Evolutionary conservation across 2,888 invertebrate species (phyloP), one percentile per base, ranked within the genome.

Genomic region (Harpalus rufipes): DNA sequence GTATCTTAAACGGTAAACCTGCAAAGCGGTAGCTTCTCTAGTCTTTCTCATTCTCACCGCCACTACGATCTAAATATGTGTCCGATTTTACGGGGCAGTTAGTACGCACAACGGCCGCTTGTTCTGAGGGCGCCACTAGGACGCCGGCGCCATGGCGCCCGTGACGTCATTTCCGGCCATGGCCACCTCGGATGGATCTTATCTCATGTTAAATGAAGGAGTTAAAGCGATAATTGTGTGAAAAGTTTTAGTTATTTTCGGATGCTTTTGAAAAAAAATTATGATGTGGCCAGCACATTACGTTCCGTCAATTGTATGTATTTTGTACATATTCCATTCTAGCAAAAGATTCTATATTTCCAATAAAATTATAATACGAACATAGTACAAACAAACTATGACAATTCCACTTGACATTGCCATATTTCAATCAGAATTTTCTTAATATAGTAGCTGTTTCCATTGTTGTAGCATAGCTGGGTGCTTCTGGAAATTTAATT

Each of bases 101-200:
- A 68, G 58, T 85, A 74, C 78, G 65, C 84, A 87, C 86, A 87
- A 87, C 86, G 86, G 85, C 58, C 86, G 74, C 81, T 84, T 82
- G 82, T 87, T 84, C 84, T 25, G 83, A 86, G 86, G 87, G 87
- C 87, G 87, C 87, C 87, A 86, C 86, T 83, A 81, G 83, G 16
- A 59, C 16, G 51, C 63, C 86, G 87, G 87, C 87, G 87, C 87
- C 87, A 72, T 81, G 76, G 76, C 76, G 76, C 76, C 76, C 16
- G 51, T 76, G 76, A 81, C 72, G 51, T 82, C 81, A 82, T 39
- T 25, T 82, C 82, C 82, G 82, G 58, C 58, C 68, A 65, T 68
- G 72, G 82, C 82, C 72, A 82, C 82, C 82, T 82, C 25, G 7
- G 68, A 68, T 32, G 68, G 39, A 39, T 21, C 63, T 63, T 61